These are phyloP conservation scores for Oscheius sp. DNA, from an alignment of 2,888 invertebrate genomes.

Conservation along the genomic window DNA sequence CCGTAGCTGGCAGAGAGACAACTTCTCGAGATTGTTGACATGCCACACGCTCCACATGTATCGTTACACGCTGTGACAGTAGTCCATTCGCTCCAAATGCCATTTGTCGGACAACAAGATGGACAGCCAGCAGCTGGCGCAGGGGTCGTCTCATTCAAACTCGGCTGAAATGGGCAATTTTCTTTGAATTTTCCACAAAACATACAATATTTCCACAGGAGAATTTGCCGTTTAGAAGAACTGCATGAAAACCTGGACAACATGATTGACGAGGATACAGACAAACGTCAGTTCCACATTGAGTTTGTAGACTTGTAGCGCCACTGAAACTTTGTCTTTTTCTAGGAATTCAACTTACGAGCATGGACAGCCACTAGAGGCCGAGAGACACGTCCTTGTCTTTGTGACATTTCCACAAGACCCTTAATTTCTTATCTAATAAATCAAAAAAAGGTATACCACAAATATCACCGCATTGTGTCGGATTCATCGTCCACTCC, in stretches of 20 bases:
- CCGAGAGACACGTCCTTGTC: constrained; percentile 47
- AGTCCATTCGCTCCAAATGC: constrained; percentile 60
- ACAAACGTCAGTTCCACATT: constrained; percentile 33
- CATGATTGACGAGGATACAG: constrained; percentile 31
- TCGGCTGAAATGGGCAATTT: background rate
- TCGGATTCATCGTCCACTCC: constrained; percentile 38
- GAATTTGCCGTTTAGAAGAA: constrained; percentile 10
- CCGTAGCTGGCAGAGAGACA: constrained; percentile 57
- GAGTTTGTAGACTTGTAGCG: background rate
- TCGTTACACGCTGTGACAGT: constrained; percentile 47
- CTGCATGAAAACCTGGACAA: constrained; percentile 33
- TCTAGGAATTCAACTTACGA: constrained; percentile 22
- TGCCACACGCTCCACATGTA: constrained; percentile 60
- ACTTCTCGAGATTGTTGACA: constrained; percentile 38
- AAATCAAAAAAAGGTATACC: no score
- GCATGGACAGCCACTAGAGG: constrained; percentile 48
- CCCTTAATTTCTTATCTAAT: no score
- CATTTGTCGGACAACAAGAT: constrained; percentile 19
- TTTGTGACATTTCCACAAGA: constrained; percentile 50
- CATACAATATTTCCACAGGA: constrained; percentile 6
- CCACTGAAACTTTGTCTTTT: background rate
- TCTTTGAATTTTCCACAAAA: background rate
- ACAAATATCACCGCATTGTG: constrained; percentile 35
- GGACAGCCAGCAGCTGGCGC: constrained; percentile 12
- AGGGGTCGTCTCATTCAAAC: background rate